phyloP scores from a whole-genome alignment of 1,140 invertebrate genomes.

The Ctenoplectra terminalis region DNA sequence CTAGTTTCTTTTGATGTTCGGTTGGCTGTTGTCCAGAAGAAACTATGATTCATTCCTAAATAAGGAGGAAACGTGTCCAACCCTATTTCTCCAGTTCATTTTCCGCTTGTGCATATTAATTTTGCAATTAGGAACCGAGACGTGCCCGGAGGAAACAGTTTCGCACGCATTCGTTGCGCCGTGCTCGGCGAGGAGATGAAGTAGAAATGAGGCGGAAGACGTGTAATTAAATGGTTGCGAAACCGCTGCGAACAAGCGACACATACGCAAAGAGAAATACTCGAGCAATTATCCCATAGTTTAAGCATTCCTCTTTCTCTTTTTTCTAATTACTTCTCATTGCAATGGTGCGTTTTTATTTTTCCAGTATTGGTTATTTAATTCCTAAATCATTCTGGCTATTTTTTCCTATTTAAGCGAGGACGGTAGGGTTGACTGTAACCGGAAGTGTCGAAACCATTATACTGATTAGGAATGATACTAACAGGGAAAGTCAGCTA shows the following conservation, averaged over 20 bases:
- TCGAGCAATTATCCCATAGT: constrained; percentile 14
- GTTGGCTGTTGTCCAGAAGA: background rate
- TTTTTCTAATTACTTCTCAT: background rate
- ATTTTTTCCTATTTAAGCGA: background rate
- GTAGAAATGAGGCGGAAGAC: constrained; percentile 46
- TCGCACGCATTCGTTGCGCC: constrained; percentile 10
- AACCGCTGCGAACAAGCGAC: constrained; percentile 11
- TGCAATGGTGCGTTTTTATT: background rate
- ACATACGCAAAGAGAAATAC: background rate
- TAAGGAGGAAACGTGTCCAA: no score
- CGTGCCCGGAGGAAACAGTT: background rate
- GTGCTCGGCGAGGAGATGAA: background rate
- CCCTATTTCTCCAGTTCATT: no score
- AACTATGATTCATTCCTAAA: background rate
- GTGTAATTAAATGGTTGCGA: constrained; percentile 43
- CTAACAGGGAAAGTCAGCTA: no score
- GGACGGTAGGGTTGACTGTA: no score
- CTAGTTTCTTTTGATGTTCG: background rate
- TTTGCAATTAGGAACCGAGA: background rate
- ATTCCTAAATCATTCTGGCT: background rate
- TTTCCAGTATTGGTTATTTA: background rate
- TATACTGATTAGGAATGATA: no score
- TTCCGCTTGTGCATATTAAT: constrained; percentile 7
- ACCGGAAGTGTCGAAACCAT: no score
- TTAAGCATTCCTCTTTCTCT: background rate